Evolutionary conservation across 2,888 invertebrate genomes (phyloP), one percentile per base, ranked within the genome.

Genomic region (Microplitis deprimator): DNA sequence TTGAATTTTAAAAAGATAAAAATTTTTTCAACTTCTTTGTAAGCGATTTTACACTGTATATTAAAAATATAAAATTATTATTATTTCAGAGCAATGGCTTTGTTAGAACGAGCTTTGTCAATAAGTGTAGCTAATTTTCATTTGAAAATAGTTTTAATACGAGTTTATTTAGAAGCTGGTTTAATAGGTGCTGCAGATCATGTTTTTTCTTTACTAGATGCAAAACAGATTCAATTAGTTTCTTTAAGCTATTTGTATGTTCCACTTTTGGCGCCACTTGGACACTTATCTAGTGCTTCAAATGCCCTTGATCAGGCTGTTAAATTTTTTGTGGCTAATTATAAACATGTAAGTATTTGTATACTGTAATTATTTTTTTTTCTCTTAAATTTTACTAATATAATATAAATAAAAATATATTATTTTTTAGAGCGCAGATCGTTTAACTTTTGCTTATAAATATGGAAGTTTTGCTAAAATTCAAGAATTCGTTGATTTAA

Each of bases 401-500:
- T 13, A 13, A 13, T 39, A 10, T 71, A 16, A 62, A 17, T 40
- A 1, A 38, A 13, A 62, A 5, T 13, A 10, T 13, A 20, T 10
- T 17, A 64, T 67, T 16, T 87, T 89, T 71, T 91, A 96, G 96
- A 96, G 96, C 85, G 93, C 96, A 69, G 98, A 98, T 89, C 96
- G 97, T 89, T 92, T 98, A 74, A 96, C 97, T 39, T 94, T 96
- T 86, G 96, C 96, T 7, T 98, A 98, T 91, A 97, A 98, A 88
- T 98, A 95, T 90, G 98, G 98, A 10, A 97, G 98, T 67, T 98
- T 98, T 91, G 94, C 95, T 82, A 97, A 98, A 92, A 93, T 98
- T 82, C 94, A 95, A 83, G 98, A 98, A 90, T 95, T 98, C 88
- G 94, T 96, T 85, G 94, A 95, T 86, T 96, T 98, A 89, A 93